Evolutionary conservation across 1,140 invertebrate genomes (phyloP).

Genomic region (Macrobrachium nipponense): DNA sequence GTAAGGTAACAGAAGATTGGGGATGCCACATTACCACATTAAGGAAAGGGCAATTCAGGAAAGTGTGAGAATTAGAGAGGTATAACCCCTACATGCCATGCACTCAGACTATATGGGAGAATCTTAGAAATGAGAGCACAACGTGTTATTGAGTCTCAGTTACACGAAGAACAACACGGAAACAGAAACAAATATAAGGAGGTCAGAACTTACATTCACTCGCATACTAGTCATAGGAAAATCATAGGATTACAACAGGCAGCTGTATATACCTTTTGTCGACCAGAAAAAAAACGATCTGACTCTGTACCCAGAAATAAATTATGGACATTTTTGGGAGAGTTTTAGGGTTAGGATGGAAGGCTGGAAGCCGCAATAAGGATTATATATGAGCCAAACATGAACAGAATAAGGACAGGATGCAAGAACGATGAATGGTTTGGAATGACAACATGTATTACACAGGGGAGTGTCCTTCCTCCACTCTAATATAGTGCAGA

Average conservation of each 20-base stretch:
- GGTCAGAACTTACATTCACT: not conserved
- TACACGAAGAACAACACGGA: constrained; percentile 1
- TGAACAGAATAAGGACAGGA: not conserved
- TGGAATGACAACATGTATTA: not conserved
- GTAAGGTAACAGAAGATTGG: not conserved
- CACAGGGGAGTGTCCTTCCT: not conserved
- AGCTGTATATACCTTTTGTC: not conserved
- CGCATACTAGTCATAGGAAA: not conserved
- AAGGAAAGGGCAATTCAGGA: not conserved
- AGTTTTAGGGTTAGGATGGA: not conserved
- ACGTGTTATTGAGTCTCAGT: not conserved
- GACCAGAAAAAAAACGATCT: not conserved
- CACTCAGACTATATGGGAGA: not conserved
- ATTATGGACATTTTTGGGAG: not conserved
- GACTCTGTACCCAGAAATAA: not conserved
- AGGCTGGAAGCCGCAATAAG: not conserved
- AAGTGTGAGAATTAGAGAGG: not conserved
- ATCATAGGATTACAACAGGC: not conserved
- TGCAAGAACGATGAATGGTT: not conserved
- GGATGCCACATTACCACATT: not conserved
- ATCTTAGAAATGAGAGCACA: not conserved
- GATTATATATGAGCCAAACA: not conserved
- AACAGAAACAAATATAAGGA: not conserved
- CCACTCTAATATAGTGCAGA: not conserved
- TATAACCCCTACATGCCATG: not conserved